Evolutionary conservation across 37 sponge, comb jelly and placozoan genomes (phyloP).

Genomic region (Hexactinellida sp.): DNA sequence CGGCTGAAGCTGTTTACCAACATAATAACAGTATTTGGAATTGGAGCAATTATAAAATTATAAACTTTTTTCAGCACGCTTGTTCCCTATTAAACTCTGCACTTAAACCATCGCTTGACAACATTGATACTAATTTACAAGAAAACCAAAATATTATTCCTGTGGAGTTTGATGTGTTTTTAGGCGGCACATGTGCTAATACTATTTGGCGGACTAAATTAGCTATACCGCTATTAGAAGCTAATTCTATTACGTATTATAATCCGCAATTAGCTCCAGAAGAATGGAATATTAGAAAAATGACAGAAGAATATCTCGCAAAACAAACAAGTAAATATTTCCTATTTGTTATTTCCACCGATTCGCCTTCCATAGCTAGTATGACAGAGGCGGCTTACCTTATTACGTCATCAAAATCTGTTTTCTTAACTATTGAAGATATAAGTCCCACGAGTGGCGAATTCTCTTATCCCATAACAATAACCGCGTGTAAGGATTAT

Average conservation of each 20-base stretch:
- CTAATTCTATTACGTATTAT: background rate
- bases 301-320: background rate
- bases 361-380: background rate
- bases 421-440: background rate
- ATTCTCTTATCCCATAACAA: constrained; percentile 13
- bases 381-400: background rate
- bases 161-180: constrained; percentile 48
- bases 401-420: background rate
- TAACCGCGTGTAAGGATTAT: constrained; percentile 51
- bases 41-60: background rate
- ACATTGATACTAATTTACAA: no score
- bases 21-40: background rate
- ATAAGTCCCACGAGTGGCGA: background rate
- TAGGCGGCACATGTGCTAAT: constrained; percentile 55
- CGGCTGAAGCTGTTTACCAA: constrained; percentile 14
- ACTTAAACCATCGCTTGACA: background rate
- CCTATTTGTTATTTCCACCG: background rate
- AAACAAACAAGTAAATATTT: background rate
- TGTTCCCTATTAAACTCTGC: background rate
- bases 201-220: constrained; percentile 50
- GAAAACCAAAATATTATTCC: background rate
- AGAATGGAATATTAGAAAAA: background rate
- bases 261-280: background rate
- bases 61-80: background rate
- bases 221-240: constrained; percentile 37